Base-by-base conservation (phyloP, 2,888 invertebrate species). In the Acleris laterana region DNA sequence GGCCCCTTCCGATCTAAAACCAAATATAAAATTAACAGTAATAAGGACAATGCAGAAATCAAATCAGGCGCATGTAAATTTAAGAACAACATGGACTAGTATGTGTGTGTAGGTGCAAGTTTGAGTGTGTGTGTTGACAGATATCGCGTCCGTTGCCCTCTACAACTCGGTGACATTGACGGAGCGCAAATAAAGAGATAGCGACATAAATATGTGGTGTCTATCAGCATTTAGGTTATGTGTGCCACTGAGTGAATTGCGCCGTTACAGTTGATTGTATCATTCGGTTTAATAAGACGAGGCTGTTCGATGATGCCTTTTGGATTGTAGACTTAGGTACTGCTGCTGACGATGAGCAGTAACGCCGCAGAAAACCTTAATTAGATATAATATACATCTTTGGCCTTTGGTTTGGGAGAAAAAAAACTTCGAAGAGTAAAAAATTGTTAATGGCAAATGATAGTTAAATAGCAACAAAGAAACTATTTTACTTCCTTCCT, bases 131-230 rank as follows among this genome's bases (percentile, higher is more conserved):
- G 68, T 82, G 76, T 81, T 73, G 81, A 77, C 78, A 88, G 87
- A 89, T 89, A 91, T 81, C 76, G 84, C 88, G 93, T 87, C 81
- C 92, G 87, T 91, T 92, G 92, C 90, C 90, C 93, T 86, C 85
- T 78, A 79, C 88, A 87, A 90, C 89, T 90, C 90, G 84, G 89
- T 92, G 93, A 93, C 93, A 93, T 93, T 93, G 93, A 92, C 83
- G 80, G 79, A 85, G 84, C 83, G 87, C 88, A 90, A 91, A 92
- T 87, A 89, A 72, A 83, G 80, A 84, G 91, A 90, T 92, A 92
- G 89, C 80, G 77, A 80, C 77, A 89, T 84, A 85, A 84, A 86
- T 85, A 86, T 77, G 80, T 83, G 83, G 49, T 55, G 44, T 42
- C 55, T 44, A 55, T 38, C 42, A 28, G 32, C 32, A 13, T n/a